phyloP scores from a whole-genome alignment of 2,797 vertebrate genomes.

The Remorina albescens region DNA sequence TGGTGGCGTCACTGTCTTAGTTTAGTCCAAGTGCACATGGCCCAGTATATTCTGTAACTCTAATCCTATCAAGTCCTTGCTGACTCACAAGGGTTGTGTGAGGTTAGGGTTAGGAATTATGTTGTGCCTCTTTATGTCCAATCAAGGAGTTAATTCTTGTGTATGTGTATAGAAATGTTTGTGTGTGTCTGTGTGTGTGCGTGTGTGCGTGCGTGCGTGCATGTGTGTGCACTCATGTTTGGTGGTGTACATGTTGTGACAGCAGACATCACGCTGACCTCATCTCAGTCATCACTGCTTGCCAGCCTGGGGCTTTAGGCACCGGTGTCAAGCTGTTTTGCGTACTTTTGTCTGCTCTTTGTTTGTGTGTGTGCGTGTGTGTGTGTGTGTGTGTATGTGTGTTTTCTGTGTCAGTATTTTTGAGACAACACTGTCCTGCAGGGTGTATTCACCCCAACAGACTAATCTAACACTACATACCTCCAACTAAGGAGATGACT shows the following conservation, averaged over 20 bases:
- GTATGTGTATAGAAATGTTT: conserved; percentile 55
- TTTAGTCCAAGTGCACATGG: conserved; percentile 29
- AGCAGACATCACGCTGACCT: conserved; percentile 69
- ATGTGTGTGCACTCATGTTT: conserved; percentile 32
- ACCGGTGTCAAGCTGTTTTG: conserved; percentile 63
- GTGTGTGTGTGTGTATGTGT: too few relatives aligned
- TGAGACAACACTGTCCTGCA: conserved; percentile 56
- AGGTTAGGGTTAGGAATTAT: conserved; percentile 46
- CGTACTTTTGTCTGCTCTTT: conserved; percentile 69
- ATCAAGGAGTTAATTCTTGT: conserved; percentile 58
- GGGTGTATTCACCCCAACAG: conserved; percentile 71
- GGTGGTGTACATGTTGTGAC: conserved; percentile 70
- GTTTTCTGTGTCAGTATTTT: conserved; percentile 62
- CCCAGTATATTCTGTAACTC: conserved; percentile 30
- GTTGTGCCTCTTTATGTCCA: conserved; percentile 60
- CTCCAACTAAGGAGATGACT: conserved; percentile 75
- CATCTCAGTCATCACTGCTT: conserved; percentile 71
- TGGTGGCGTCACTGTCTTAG: conserved; percentile 39
- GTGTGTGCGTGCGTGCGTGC: conserved; percentile 25
- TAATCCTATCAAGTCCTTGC: conserved; percentile 53
- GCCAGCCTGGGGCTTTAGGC: conserved; percentile 66
- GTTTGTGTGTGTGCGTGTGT: conserved; percentile 47
- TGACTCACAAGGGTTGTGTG: conserved; percentile 46
- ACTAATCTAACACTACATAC: conserved; percentile 60
- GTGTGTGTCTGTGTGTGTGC: conserved; percentile 14